Conservation (phyloP, 2,888 invertebrate species). For the Oasisia sp. region DNA sequence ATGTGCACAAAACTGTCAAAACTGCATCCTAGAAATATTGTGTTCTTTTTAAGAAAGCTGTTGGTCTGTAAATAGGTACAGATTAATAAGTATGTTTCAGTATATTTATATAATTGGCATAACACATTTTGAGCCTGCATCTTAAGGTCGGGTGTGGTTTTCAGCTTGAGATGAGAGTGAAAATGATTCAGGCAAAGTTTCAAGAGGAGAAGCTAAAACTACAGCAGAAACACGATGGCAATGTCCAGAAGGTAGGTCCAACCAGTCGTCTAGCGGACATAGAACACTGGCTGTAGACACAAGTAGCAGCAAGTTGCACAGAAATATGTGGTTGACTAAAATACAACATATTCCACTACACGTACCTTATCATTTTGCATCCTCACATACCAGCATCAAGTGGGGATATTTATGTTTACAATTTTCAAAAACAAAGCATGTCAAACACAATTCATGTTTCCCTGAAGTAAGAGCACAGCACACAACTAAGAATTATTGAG, state of each 20-base stretch:
- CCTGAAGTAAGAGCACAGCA: not conserved
- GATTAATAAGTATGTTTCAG: not conserved
- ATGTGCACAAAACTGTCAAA: not conserved
- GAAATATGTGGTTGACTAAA: not conserved
- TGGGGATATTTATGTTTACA: not conserved
- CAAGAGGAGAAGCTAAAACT: constrained; percentile 63
- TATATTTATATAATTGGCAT: no score
- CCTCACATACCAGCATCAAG: not conserved
- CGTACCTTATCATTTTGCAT: not conserved
- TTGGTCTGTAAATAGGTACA: not conserved
- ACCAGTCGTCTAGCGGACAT: not conserved
- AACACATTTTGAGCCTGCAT: not conserved
- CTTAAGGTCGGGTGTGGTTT: not conserved
- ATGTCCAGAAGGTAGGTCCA: constrained; percentile 59
- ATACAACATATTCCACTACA: not conserved
- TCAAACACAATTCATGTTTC: not conserved
- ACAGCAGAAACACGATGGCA: constrained; percentile 63
- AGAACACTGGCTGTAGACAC: not conserved
- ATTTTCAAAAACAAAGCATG: not conserved
- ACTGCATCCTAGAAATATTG: not conserved
- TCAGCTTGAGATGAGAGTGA: constrained; percentile 53
- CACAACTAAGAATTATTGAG: not conserved
- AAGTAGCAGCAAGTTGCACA: not conserved
- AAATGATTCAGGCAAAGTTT: constrained; percentile 62
- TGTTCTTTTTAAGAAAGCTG: not conserved